Evolutionary conservation across 1,140 invertebrate genomes (phyloP).

Genomic region (Olivierus martensii): DNA sequence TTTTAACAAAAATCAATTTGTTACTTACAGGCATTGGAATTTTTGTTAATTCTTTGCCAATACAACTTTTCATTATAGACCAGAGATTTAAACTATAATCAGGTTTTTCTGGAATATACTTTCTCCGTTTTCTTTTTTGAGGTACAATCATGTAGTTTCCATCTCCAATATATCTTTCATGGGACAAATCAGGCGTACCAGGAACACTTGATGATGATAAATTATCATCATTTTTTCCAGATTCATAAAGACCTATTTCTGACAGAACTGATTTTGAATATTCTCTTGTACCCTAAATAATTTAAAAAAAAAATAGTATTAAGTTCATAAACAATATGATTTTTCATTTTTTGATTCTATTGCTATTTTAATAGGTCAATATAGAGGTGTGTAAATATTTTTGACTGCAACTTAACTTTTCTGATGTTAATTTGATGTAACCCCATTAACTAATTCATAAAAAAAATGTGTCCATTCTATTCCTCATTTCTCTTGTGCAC

Average conservation of each 20-base stretch:
- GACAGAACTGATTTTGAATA: background rate
- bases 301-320: too few species aligned
- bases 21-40: constrained; percentile 87
- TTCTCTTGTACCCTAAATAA: background rate
- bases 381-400: too few species aligned
- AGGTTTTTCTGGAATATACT: constrained; percentile 77
- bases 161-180: background rate
- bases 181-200: background rate
- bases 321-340: too few species aligned
- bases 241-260: background rate
- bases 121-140: constrained; percentile 39
- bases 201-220: background rate
- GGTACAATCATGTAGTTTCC: background rate
- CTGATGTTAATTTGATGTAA: too few species aligned
- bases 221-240: background rate
- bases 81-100: constrained; percentile 92
- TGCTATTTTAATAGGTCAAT: too few species aligned
- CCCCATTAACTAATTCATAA: too few species aligned
- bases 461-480: too few species aligned
- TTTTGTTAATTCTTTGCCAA: constrained; percentile 96
- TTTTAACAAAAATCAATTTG: too few species aligned
- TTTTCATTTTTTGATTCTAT: too few species aligned
- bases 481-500: too few species aligned
- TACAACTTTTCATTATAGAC: constrained; percentile 99
- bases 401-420: too few species aligned